Conservation (phyloP, 2,888 invertebrate species). For the Tetropium fuscum region DNA sequence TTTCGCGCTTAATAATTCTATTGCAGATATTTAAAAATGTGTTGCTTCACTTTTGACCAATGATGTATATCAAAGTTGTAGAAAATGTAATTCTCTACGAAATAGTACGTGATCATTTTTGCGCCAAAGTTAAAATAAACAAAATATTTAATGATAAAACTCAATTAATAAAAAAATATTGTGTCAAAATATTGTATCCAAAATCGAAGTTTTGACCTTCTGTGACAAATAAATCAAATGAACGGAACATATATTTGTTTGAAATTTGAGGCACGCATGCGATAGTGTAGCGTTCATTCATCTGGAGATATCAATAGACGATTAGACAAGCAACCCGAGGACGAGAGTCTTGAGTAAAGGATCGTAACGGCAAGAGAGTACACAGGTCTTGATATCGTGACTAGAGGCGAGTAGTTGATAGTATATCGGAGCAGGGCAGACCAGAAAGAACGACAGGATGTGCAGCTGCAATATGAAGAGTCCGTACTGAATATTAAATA, state of each 20-base stretch:
- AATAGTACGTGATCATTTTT: too few relatives aligned
- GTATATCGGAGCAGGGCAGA: constrained; percentile 23
- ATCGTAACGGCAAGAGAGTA: background rate
- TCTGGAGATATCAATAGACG: constrained; percentile 26
- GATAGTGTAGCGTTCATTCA: constrained; percentile 22
- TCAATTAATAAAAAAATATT: background rate
- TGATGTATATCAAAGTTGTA: too few relatives aligned
- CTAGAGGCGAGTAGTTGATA: constrained; percentile 23
- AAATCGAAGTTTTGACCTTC: background rate
- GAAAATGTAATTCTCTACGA: too few relatives aligned
- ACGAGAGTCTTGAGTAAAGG: constrained; percentile 6
- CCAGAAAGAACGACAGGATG: constrained; percentile 37
- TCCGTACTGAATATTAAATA: constrained; percentile 57
- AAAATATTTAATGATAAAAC: too few relatives aligned
- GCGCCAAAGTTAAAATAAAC: too few relatives aligned
- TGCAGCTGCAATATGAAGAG: constrained; percentile 46
- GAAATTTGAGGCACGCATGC: constrained; percentile 21
- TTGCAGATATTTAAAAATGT: too few relatives aligned
- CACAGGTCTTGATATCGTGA: constrained; percentile 23
- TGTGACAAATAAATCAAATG: background rate
- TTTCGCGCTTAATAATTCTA: too few relatives aligned
- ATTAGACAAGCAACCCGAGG: constrained; percentile 23
- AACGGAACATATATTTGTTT: constrained; percentile 4
- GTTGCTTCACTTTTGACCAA: too few relatives aligned
- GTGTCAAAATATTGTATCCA: background rate